Evolutionary conservation across 2,888 invertebrate species (phyloP), one percentile per base, ranked within the genome.

Genomic region (Ormyrus rosae): DNA sequence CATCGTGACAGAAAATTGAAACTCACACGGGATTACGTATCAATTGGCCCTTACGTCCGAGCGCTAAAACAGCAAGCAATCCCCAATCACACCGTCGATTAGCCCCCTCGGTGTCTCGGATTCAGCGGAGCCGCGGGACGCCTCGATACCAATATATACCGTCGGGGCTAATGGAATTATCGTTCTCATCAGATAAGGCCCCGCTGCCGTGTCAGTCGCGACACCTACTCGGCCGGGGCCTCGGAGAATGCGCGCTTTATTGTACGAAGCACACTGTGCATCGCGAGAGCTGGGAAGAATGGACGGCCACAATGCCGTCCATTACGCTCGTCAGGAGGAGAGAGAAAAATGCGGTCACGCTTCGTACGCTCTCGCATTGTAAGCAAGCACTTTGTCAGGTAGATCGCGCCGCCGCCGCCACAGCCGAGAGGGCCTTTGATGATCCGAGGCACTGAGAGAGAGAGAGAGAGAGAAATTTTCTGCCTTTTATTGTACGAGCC

Each of bases 151-250:
- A 83, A 84, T 84, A 34, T 34, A 82, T 74, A 82, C 75, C 75
- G 78, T 81, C 81, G 77, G n/a, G 67, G 80, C 85, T 88, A 88
- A 88, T 87, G 87, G 88, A 87, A 86, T 88, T 86, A 86, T 88
- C 86, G 81, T 83, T 76, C 83, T 68, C 79, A 82, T 82, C 81
- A 77, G 83, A 85, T 84, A 82, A 82, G 82, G 34, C 34, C 34
- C 34, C 34, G 34, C 34, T 34, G 34, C 19, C 80, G 82, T 71
- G 80, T 10, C n/a, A n/a, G 19, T 64, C 77, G 70, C 77, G 76
- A 51, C 60, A 71, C 50, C 10, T 48, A 13, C 19, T 45, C 6
- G 13, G 13, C 9, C 13, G 19, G 19, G 58, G 13, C 9, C 19
- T n/a, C 13, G 60, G 19, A 19, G 19, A 34, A 34, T 13, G 48